A percentile compares a stretch with the other conserved stretches of the same genome.
These are phyloP conservation scores for Papio anubis DNA, from an alignment of 2,113 vertebrate genomes.

Conservation along the genomic window DNA sequence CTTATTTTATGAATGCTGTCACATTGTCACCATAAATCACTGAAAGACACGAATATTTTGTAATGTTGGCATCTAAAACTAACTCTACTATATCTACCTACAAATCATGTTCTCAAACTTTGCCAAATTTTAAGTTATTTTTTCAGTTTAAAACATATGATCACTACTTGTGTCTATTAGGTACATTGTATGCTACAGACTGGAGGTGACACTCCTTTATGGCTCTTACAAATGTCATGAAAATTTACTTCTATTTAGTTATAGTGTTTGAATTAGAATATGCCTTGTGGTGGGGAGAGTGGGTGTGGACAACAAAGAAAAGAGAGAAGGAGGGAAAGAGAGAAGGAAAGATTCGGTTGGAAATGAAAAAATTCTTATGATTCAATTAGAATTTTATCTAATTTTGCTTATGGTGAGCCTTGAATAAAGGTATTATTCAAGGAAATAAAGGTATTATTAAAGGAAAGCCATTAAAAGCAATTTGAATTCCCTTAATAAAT, in stretches of 20 bases:
- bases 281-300: no score
- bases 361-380: background rate
- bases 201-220: background rate
- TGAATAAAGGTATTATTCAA: background rate
- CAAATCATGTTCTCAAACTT: background rate
- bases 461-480: background rate
- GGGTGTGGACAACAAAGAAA: background rate
- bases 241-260: background rate
- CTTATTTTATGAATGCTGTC: background rate
- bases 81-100: background rate
- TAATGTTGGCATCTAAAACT: background rate
- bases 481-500: background rate
- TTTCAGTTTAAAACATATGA: background rate
- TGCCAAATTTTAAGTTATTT: background rate
- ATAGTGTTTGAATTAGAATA: background rate
- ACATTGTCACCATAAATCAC: background rate
- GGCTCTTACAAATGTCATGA: accelerated
- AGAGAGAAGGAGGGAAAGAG: background rate
- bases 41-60: background rate
- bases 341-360: background rate
- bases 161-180: background rate
- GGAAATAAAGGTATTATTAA: background rate
- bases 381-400: background rate
- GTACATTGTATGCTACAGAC: background rate
- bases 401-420: background rate